These are phyloP conservation scores for Phrynosoma blainvillii DNA, from an alignment of 2,113 vertebrate genomes.

Conservation along the genomic window DNA sequence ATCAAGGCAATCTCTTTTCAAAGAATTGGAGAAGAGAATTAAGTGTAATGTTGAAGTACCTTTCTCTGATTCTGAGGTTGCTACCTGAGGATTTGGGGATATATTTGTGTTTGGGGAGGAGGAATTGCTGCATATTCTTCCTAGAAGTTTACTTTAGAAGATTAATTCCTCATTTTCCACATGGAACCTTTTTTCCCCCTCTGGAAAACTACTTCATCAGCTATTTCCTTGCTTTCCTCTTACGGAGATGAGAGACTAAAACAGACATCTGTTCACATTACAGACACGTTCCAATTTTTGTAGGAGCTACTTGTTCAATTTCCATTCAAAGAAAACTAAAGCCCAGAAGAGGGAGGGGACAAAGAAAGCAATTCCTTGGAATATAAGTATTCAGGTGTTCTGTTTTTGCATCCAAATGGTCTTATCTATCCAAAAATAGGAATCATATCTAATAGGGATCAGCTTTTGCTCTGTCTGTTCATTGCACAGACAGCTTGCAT, in stretches of 20 bases:
- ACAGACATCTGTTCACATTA: conserved; percentile 26
- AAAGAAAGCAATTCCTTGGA: neutral
- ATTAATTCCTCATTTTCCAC: conserved; percentile 41
- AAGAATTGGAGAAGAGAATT: no score
- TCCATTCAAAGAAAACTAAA: neutral
- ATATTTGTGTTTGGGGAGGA: neutral
- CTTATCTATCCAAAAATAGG: neutral
- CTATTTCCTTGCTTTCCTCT: conserved; percentile 16
- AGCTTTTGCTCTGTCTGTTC: no score
- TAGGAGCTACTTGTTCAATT: conserved; percentile 12
- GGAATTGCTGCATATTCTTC: neutral
- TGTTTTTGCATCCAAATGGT: no score
- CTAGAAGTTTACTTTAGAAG: conserved; percentile 12
- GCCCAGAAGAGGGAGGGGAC: neutral
- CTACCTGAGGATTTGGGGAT: neutral
- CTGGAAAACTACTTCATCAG: conserved; percentile 35
- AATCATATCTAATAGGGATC: no score
- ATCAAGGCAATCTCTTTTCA: no score
- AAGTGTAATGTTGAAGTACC: no score
- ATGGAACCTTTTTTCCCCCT: conserved; percentile 42
- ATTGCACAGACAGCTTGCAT: no score
- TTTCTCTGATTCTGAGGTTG: no score
- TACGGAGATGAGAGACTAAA: conserved; percentile 29
- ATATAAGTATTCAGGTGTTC: neutral
- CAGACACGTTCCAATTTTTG: conserved; percentile 46